Percentiles rank a stretch among this genome's conserved stretches.
Evolutionary conservation across 2,797 vertebrate genomes (phyloP).

Genomic region (Epinephelus malabaricus): DNA sequence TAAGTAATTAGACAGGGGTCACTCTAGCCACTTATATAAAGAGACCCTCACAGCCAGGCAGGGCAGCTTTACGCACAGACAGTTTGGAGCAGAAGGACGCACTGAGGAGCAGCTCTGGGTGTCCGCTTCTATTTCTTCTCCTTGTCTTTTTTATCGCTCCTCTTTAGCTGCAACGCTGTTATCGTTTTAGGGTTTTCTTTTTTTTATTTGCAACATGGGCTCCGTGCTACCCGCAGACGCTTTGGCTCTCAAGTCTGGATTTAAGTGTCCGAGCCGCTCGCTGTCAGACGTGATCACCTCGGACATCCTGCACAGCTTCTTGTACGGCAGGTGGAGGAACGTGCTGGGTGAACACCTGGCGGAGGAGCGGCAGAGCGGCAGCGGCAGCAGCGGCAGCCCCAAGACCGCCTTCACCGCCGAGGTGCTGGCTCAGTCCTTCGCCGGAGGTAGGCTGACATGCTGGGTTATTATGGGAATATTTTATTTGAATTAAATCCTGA

Average conservation of each 20-base stretch:
- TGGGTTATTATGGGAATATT: neutral
- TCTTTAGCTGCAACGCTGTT: slow-evolving; percentile 18
- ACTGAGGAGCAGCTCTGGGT: slow-evolving; percentile 47
- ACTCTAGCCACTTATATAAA: slow-evolving; percentile 91
- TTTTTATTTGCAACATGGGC: slow-evolving; percentile 87
- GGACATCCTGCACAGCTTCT: slow-evolving; percentile 98
- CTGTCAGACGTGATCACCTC: slow-evolving; percentile 98
- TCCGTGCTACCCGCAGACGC: slow-evolving; percentile 94
- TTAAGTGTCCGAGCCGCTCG: slow-evolving; percentile 91
- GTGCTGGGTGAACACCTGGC: slow-evolving; percentile 94
- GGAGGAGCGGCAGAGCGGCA: slow-evolving; percentile 88
- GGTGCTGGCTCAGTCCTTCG: slow-evolving; percentile 96
- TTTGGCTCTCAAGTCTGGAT: slow-evolving; percentile 92
- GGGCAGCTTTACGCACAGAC: slow-evolving; percentile 66
- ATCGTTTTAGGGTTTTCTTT: neutral
- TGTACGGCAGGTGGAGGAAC: slow-evolving; percentile 98
- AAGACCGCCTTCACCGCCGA: slow-evolving; percentile 97
- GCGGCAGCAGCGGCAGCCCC: slow-evolving; percentile 78
- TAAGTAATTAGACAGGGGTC: slow-evolving; percentile 97
- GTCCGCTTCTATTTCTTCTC: slow-evolving; percentile 18
- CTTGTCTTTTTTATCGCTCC: neutral
- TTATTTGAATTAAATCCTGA: neutral
- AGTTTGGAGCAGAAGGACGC: slow-evolving; percentile 54
- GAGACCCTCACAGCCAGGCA: slow-evolving; percentile 75
- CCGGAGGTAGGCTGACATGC: slow-evolving; percentile 88